Base-by-base conservation (phyloP, 2,113 vertebrate genomes). In the Aptenodytes forsteri region DNA sequence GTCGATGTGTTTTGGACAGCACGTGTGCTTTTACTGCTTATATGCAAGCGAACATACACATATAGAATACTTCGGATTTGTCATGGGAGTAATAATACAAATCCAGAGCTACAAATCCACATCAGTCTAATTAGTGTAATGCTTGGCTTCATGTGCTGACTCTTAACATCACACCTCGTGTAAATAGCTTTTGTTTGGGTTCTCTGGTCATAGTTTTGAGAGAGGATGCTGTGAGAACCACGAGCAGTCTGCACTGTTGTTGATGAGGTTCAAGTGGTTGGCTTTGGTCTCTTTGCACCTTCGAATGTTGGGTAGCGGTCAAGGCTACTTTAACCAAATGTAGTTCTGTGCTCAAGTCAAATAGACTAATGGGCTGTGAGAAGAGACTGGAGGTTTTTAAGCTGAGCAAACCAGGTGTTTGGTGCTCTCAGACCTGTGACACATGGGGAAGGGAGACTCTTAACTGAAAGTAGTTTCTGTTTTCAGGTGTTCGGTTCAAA, bases 191-290 rank as follows among this genome's bases (percentile, higher is more conserved):
- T 42, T 54, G 18, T 34, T 32, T 79, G 47, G 17, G 17, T 88
- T 88, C 40, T 92, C 22, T 93, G 34, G 16, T 26, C 10, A 1
- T 11, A 18, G 38, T 50, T 83, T 56, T 38, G 79, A 73, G 78
- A n/a, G 49, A 42, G 44, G 44, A 6, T 44, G 67, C 29, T 3
- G 1, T 34, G 71, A 72, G 47, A 81, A 9, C 38, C 29, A 5
- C 0, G 1, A 87, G 42, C 36, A 27, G 21, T 1, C 0, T 36
- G 36, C 34, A 2, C 7, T 72, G 66, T 16, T 56, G 26, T 46
- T 34, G 25, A 10, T 85, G 58, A 54, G 4, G 32, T 72, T 54
- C 62, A n/a, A 0, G 50, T 47, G 38, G 3, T 71, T 73, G 67
- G 13, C 36, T 62, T 81, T 70, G 50, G 17, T 50, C 79, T 83